A percentile compares a stretch with the other conserved stretches of the same genome.
phyloP scores from a whole-genome alignment of 2,113 vertebrate species.

The Sorex fumeus region DNA sequence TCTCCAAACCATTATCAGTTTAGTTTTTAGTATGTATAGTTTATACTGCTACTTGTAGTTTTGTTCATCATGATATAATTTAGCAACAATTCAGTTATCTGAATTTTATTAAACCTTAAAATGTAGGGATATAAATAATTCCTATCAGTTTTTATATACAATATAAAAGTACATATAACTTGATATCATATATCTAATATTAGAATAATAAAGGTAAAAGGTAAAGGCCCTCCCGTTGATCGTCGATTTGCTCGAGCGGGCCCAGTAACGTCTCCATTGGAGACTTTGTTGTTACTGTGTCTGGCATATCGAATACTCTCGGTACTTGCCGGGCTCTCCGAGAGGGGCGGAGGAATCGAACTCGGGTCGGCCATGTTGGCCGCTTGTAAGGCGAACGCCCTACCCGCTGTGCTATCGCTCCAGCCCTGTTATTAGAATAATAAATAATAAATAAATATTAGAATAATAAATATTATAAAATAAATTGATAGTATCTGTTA shows the following conservation, averaged over 20 bases:
- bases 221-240: too few species aligned
- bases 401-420: too few species aligned
- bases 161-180: not conserved
- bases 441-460: too few species aligned
- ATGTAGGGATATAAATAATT: not conserved
- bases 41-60: not conserved
- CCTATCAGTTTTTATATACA: conserved; percentile 17
- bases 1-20: not conserved
- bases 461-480: conserved; percentile 30
- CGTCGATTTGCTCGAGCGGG: too few species aligned
- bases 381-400: too few species aligned
- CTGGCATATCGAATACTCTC: too few species aligned
- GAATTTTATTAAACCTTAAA: not conserved
- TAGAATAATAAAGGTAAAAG: conserved; percentile 14
- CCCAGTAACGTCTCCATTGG: too few species aligned
- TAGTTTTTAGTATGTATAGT: conserved; percentile 15
- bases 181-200: conserved; percentile 16
- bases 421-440: too few species aligned
- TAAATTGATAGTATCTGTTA: not conserved
- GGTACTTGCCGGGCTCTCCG: too few species aligned
- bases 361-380: too few species aligned
- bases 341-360: too few species aligned
- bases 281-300: too few species aligned
- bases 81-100: conserved; percentile 24
- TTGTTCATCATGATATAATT: conserved; percentile 39